Evolutionary conservation across 92 coral and sea anemone genomes (phyloP), one percentile per base, ranked within the genome.

Genomic region (Palythoa grandiflora): DNA sequence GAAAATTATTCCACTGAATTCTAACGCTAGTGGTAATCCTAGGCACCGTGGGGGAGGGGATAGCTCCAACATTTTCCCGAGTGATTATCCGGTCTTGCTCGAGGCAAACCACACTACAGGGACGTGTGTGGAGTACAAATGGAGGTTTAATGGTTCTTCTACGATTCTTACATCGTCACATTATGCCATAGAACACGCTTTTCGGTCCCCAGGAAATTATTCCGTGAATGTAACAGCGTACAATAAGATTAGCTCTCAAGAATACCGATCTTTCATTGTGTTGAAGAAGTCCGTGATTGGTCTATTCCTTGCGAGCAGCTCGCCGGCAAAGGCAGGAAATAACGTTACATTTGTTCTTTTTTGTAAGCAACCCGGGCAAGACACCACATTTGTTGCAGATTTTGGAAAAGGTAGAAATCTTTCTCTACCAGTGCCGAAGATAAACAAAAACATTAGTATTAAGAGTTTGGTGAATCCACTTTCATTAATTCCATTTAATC

Each of bases 11-110:
- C 92, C 94, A 6, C 19, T 55, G 28, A 89, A 91, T 68, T 94
- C 95, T 6, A 19, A 66, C 70, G 55, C 75, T 70, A 87, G 90
- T 17, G 91, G 89, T 52, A 76, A 52, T 9, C 94, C 95, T 39
- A 84, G 77, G 38, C n/a, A 59, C 28, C 38, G 68, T 6, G 98
- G 93, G 1, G 73, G 88, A 55, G 95, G 94, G n/a, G 65, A 17
- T 35, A 53, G 57, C 11, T 38, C 54, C n/a, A 90, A 93, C 86
- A 65, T 88, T 20, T 93, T 97, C 63, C 99, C 99, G 6, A 71
- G 90, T 20, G 98, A 97, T 79, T 97, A 93, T 78, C 98, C 98
- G 19, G 95, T 93, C 16, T 5, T 78, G 38, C 88, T 95, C 36
- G 17, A 40, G 5, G 91, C 93, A 60, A 40, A 47, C 8, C 91